phyloP scores from a whole-genome alignment of 2,113 vertebrate species.

The Notothenia rossii region DNA sequence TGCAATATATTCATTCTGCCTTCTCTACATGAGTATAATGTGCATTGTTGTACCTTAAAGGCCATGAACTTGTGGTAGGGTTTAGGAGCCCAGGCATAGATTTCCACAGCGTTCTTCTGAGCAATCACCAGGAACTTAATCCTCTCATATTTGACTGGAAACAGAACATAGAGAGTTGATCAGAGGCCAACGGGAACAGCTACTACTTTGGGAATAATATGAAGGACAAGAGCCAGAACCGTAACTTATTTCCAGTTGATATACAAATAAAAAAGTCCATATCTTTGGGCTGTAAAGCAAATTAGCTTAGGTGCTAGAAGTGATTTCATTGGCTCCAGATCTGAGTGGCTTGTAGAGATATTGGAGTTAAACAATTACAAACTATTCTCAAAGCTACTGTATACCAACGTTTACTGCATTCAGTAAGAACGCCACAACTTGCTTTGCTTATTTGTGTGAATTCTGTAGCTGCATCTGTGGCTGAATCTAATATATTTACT shows the following conservation, averaged over 20 bases:
- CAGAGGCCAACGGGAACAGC: neutral
- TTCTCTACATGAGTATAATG: neutral
- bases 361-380: neutral
- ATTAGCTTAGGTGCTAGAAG: neutral
- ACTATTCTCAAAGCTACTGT: neutral
- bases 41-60: slow-evolving; percentile 89
- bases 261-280: neutral
- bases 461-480: neutral
- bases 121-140: slow-evolving; percentile 99
- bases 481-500: neutral
- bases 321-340: neutral
- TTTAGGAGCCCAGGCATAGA: slow-evolving; percentile 99
- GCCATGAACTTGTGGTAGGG: slow-evolving; percentile 99
- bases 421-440: too few species aligned
- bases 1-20: neutral
- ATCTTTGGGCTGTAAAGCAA: neutral
- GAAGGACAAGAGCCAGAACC: neutral
- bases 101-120: slow-evolving; percentile 96
- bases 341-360: too few species aligned
- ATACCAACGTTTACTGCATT: neutral
- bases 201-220: neutral
- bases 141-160: slow-evolving; percentile 97
- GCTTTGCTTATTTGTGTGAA: neutral
- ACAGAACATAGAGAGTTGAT: slow-evolving; percentile 18
- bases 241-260: neutral